Base-by-base conservation (phyloP, 2,797 vertebrate species). In the Glossophaga mutica region DNA sequence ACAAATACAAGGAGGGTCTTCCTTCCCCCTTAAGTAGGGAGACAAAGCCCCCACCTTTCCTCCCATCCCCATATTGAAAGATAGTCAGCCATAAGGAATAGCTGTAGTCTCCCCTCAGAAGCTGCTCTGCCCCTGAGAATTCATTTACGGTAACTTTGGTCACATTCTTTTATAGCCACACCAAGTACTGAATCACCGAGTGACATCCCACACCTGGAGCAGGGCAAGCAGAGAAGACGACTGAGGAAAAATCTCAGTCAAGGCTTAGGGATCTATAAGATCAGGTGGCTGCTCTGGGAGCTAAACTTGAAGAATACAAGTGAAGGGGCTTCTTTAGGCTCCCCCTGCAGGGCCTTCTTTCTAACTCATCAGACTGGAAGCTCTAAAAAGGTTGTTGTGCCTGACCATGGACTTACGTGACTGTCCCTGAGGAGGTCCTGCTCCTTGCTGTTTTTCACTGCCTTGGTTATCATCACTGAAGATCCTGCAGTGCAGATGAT, bases 181-280 rank as follows among this genome's bases (percentile, higher is more conserved):
- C 97, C 96, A 99, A 98, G 96, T 99, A 99, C 97, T 99, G 99
- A 96, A 99, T 99, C 87, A 99, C n/a, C n/a, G n/a, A n/a, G n/a
- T n/a, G n/a, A n/a, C 99, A 0, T 99, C 99, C 93, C 99, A 99
- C 71, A 99, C 98, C 99, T 99, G 94, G 22, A 87, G 62, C 0
- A 1, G 52, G 11, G 2, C 4, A 87, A 92, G 52, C 57, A 87
- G 71, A 90, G 42, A 52, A 55, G 57, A 0, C 0, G 9, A 19
- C 16, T 39, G 29, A 83, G 9, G 79, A n/a, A 2, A 5, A 34
- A 34, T 48, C 57, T 2, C 71, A 67, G 74, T 21, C 46, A 24
- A 4, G 34, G 73, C 19, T 78, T 68, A 1, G 21, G 39, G 39
- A 55, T 37, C 16, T 9, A 32, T 16, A 67, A 24, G 70, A 90